These are phyloP conservation scores for Zalophus californianus DNA, from an alignment of 2,797 vertebrate species.

Conservation along the genomic window DNA sequence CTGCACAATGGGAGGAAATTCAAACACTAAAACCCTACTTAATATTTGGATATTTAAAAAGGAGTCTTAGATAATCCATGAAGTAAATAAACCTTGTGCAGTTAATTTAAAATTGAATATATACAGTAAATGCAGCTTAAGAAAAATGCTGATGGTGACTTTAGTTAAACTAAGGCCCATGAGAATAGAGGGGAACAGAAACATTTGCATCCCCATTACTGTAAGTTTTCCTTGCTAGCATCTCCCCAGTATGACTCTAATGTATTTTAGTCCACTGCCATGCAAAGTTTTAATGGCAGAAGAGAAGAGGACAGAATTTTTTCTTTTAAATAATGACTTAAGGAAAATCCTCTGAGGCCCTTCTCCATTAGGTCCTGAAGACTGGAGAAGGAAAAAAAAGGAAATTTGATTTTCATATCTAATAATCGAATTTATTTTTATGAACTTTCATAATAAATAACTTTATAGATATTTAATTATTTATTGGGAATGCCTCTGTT, in stretches of 20 bases:
- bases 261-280: not conserved
- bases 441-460: not conserved
- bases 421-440: constrained; percentile 32
- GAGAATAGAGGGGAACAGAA: not conserved
- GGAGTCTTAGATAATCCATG: not conserved
- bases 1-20: not conserved
- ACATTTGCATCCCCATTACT: not conserved
- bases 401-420: not conserved
- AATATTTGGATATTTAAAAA: not conserved
- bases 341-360: not conserved
- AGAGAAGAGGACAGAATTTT: not conserved
- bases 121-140: not conserved
- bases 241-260: not conserved
- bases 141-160: not conserved
- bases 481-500: not conserved
- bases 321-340: constrained; percentile 3
- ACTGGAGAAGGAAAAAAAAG: not conserved
- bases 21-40: not conserved
- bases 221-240: not conserved
- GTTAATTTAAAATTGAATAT: constrained; percentile 39
- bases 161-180: not conserved
- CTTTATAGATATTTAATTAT: not conserved
- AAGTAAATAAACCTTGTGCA: not conserved
- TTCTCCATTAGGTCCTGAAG: not conserved
- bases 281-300: not conserved